Conservation (phyloP, 2,797 vertebrate species). For the Notolabrus celidotus region DNA sequence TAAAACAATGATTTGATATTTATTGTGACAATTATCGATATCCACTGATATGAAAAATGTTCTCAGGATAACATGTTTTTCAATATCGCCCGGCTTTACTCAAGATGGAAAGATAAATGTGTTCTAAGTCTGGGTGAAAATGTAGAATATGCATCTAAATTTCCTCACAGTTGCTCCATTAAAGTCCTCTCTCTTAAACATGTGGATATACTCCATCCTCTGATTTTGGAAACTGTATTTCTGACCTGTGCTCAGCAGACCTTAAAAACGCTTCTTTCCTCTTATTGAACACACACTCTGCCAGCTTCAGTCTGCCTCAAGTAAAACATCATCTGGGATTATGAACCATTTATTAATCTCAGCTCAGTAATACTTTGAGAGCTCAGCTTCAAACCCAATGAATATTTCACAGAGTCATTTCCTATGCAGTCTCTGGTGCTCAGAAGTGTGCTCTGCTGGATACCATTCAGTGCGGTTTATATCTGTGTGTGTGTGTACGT, state of each 20-base stretch:
- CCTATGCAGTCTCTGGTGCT: slow-evolving; percentile 72
- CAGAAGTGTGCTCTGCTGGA: slow-evolving; percentile 54
- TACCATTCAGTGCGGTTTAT: slow-evolving; percentile 52
- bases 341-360: slow-evolving; percentile 80
- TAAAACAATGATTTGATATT: too few species aligned
- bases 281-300: slow-evolving; percentile 55
- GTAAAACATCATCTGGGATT: slow-evolving; percentile 81
- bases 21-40: too few species aligned
- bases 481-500: slow-evolving; percentile 17
- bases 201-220: slow-evolving; percentile 1
- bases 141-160: too few species aligned
- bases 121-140: too few species aligned
- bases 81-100: too few species aligned
- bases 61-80: too few species aligned
- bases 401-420: slow-evolving; percentile 83
- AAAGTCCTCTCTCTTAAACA: too few species aligned
- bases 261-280: slow-evolving; percentile 49
- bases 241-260: slow-evolving; percentile 51
- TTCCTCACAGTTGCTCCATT: too few species aligned
- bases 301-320: slow-evolving; percentile 60
- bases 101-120: too few species aligned
- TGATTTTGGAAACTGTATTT: slow-evolving; percentile 40
- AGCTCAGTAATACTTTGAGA: slow-evolving; percentile 73
- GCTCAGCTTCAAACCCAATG: slow-evolving; percentile 76
- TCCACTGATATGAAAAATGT: too few species aligned